Evolutionary conservation across 2,888 invertebrate genomes (phyloP).

Genomic region (Toxonevra muliebris): DNA sequence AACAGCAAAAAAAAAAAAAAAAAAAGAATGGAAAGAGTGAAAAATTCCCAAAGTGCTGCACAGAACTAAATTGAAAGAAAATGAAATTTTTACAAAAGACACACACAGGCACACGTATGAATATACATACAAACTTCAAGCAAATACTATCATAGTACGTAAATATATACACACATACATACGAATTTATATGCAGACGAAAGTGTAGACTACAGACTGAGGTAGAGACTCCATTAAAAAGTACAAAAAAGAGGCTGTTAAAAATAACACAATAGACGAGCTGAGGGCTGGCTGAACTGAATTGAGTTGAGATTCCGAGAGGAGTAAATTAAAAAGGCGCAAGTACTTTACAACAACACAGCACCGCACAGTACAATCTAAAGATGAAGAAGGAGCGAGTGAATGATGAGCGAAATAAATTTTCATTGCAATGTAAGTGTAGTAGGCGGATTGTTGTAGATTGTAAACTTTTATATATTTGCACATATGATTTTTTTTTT

Average conservation of each 20-base stretch:
- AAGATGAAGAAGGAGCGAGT: neutral
- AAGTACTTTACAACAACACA: too few species aligned
- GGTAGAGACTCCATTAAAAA: conserved; percentile 12
- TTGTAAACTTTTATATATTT: too few species aligned
- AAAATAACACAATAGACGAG: conserved; percentile 7
- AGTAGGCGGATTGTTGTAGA: too few species aligned
- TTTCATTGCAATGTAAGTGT: neutral
- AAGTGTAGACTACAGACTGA: neutral
- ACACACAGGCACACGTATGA: neutral
- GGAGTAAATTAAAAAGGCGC: neutral
- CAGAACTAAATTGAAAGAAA: too few species aligned
- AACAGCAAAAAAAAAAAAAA: neutral
- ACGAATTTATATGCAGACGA: neutral
- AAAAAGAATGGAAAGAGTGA: neutral
- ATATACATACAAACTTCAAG: neutral
- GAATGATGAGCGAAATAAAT: neutral
- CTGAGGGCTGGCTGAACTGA: neutral
- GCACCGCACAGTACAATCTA: neutral
- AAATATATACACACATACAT: conserved; percentile 2
- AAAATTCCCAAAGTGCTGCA: neutral
- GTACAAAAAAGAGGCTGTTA: conserved; percentile 17
- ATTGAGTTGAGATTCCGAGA: neutral
- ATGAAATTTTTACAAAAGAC: neutral
- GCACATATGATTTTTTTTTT: too few species aligned
- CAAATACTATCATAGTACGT: neutral